Percentiles rank a stretch among this genome's conserved stretches.
Evolutionary conservation across 2,888 invertebrate genomes (phyloP).

Genomic region (Tachystola acroxantha): DNA sequence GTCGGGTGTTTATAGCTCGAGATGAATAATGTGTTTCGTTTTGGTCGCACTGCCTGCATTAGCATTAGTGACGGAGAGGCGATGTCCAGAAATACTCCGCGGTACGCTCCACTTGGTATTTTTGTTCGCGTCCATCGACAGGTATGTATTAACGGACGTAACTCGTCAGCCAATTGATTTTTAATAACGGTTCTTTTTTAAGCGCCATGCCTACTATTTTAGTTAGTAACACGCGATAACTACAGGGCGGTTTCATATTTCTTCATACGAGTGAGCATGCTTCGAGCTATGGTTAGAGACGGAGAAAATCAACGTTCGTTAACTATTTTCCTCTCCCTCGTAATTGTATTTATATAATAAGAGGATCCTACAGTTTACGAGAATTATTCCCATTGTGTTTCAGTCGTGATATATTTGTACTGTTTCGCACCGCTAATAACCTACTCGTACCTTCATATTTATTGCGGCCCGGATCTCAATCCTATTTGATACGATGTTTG

Average conservation of each 20-base stretch:
- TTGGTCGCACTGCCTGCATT: constrained; percentile 21
- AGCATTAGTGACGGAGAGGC: constrained; percentile 20
- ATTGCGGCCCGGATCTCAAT: constrained; percentile 21
- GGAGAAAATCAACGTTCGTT: too few species aligned
- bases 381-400: too few species aligned
- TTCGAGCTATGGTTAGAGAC: too few species aligned
- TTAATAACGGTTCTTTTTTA: constrained; percentile 24
- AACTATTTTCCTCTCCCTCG: too few species aligned
- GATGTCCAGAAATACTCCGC: constrained; percentile 44
- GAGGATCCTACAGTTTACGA: too few species aligned
- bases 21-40: constrained; percentile 26
- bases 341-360: too few species aligned
- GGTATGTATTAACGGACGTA: constrained; percentile 44
- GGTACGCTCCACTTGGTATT: constrained; percentile 36
- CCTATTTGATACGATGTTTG: constrained; percentile 32
- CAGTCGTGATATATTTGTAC: too few species aligned
- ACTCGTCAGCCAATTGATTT: constrained; percentile 28
- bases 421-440: neutral
- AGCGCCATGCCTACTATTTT: constrained; percentile 15
- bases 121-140: constrained; percentile 53
- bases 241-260: neutral
- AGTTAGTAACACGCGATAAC: constrained; percentile 8
- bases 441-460: neutral
- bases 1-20: constrained; percentile 25
- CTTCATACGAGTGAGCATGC: neutral